Conservation (phyloP, 2,797 vertebrate species). For the Thalassophryne amazonica region DNA sequence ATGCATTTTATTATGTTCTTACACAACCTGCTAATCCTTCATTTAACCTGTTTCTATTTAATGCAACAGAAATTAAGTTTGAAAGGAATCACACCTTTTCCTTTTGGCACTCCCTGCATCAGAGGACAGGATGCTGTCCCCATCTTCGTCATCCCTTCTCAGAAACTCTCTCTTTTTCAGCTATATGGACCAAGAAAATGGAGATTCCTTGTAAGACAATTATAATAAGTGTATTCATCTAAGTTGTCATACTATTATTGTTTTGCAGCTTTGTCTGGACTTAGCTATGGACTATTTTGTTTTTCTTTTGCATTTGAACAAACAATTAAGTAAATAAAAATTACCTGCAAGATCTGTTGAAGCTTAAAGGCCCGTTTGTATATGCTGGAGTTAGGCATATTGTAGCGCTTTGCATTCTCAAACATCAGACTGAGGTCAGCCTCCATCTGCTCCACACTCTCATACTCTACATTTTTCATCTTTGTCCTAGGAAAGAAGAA, state of each 20-base stretch:
- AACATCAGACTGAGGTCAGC: conserved; percentile 93
- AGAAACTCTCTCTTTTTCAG: conserved; percentile 91
- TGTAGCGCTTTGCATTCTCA: conserved; percentile 98
- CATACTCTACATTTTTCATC: conserved; percentile 94
- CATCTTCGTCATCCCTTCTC: conserved; percentile 92
- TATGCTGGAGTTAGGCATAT: conserved; percentile 96
- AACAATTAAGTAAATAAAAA: neutral
- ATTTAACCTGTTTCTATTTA: too few species aligned
- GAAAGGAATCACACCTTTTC: conserved; percentile 82
- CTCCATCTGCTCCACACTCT: conserved; percentile 92
- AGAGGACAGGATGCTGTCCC: conserved; percentile 93
- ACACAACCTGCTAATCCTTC: neutral
- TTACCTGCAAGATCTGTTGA: conserved; percentile 95
- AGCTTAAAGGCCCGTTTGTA: conserved; percentile 96
- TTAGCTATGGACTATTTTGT: neutral
- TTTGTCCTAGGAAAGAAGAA: conserved; percentile 81
- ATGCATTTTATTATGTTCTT: neutral
- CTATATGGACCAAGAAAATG: conserved; percentile 67
- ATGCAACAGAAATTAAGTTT: too few species aligned
- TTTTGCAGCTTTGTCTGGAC: neutral
- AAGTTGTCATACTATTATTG: too few species aligned
- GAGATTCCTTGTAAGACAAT: neutral
- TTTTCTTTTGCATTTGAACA: neutral
- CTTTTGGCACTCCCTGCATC: conserved; percentile 91
- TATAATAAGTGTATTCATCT: neutral